Evolutionary conservation across 2,113 vertebrate species (phyloP), one percentile per base, ranked within the genome.

Genomic region (Suncus etruscus): DNA sequence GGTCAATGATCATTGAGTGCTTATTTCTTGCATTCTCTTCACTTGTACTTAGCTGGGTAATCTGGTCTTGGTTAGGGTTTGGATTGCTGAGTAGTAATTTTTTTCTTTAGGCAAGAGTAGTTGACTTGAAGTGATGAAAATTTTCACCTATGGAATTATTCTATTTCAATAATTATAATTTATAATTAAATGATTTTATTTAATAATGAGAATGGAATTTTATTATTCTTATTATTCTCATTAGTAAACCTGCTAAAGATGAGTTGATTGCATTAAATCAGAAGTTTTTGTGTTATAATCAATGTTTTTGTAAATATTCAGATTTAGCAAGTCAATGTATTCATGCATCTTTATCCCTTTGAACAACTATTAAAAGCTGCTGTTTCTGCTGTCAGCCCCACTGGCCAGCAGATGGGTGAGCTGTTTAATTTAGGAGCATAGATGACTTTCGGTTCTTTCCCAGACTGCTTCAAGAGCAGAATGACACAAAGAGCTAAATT

Each of bases 341-440:
- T 87, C 25, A 22, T 74, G 58, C 81, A 65, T 93, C 32, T 51
- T 91, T 54, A 61, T 50, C 24, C 32, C 66, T 88, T 83, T 70
- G 75, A 27, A 61, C 74, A 61, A 74, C 29, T 61, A 0, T 74
- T 81, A 89, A 65, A 66, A 45, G 15, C 72, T 86, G 66, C 48
- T 83, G 20, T 88, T 92, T 93, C 63, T 93, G 10, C 58, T 74
- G 61, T 87, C 54, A 31, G 31, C 24, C 32, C 27, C 32, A 3
- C 11, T 58, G 61, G 29, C 47, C 9, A 11, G 73, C 27, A 58
- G 31, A 79, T 61, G 32, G 74, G 12, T 32, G 73, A 39, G 47
- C 51, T 72, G 25, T 82, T 92, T 86, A 75, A 82, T 83, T 86
- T 88, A 76, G 76, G 68, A 92, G 48, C 27, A 22, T 47, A 50